phyloP scores from a whole-genome alignment of 1,140 invertebrate genomes.

The Drepana arcuata region DNA sequence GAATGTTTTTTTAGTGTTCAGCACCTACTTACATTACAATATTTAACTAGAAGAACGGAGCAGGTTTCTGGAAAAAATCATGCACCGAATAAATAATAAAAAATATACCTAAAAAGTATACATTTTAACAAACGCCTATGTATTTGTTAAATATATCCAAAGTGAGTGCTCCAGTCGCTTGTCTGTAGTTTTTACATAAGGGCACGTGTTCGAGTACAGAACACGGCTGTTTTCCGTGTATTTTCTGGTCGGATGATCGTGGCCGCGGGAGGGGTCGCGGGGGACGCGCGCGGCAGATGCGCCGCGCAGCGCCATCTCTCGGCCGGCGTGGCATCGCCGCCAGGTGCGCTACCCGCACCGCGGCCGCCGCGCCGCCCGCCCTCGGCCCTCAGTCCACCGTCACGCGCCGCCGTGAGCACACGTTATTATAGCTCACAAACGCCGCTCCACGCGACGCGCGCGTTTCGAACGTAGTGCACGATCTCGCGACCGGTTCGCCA shows the following conservation, averaged over 20 bases:
- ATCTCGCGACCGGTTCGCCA: constrained; percentile 57
- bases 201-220: constrained; percentile 57
- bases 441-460: constrained; percentile 55
- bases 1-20: not conserved
- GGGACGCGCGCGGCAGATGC: constrained; percentile 47
- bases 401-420: constrained; percentile 53
- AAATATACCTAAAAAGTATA: not conserved
- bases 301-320: constrained; percentile 62
- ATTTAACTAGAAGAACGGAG: too few relatives aligned
- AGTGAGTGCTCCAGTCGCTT: constrained; percentile 24
- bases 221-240: constrained; percentile 61
- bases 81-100: not conserved
- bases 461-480: constrained; percentile 64
- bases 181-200: constrained; percentile 47
- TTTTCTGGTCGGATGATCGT: constrained; percentile 47
- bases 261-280: constrained; percentile 17
- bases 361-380: constrained; percentile 53
- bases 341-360: constrained; percentile 59
- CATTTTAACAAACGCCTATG: not conserved
- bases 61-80: too few relatives aligned
- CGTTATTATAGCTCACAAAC: constrained; percentile 37
- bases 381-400: constrained; percentile 65
- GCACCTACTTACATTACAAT: too few relatives aligned
- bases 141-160: constrained; percentile 2
- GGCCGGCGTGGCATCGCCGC: constrained; percentile 26